phyloP scores from a whole-genome alignment of 2,113 vertebrate species.

The Pollachius pollachius region DNA sequence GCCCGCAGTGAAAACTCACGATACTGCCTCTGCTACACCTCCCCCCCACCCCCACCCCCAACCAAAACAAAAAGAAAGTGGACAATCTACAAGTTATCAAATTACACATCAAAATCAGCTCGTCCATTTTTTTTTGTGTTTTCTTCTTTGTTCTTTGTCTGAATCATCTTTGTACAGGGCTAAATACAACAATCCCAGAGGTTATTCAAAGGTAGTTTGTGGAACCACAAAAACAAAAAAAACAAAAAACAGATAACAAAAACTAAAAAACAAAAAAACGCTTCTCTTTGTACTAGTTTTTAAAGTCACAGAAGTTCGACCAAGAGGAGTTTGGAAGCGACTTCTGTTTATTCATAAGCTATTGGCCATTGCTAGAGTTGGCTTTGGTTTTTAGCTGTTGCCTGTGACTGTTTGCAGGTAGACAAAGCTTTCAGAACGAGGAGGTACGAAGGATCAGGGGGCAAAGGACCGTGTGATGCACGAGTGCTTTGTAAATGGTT shows the following conservation, averaged over 20 bases:
- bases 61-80: slow-evolving; percentile 54
- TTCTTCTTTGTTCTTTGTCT: slow-evolving; percentile 32
- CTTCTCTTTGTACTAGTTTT: slow-evolving; percentile 94
- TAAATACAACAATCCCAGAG: slow-evolving; percentile 99
- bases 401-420: slow-evolving; percentile 99
- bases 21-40: slow-evolving; percentile 72
- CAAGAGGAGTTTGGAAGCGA: slow-evolving; percentile 85
- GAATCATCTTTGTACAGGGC: slow-evolving; percentile 88
- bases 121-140: slow-evolving; percentile 68
- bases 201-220: slow-evolving; percentile 99
- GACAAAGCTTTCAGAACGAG: slow-evolving; percentile 99
- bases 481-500: slow-evolving; percentile 85
- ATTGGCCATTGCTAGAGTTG: slow-evolving; percentile 99
- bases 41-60: slow-evolving; percentile 5
- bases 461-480: slow-evolving; percentile 84
- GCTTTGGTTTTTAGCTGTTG: slow-evolving; percentile 99
- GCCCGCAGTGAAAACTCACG: slow-evolving; percentile 58
- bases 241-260: too few relatives aligned
- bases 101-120: slow-evolving; percentile 82
- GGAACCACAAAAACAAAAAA: slow-evolving; percentile 35
- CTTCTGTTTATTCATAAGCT: slow-evolving; percentile 95
- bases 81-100: slow-evolving; percentile 85
- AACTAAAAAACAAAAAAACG: slow-evolving; percentile 65
- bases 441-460: slow-evolving; percentile 96
- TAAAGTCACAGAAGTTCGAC: slow-evolving; percentile 98